Evolutionary conservation across 2,888 invertebrate genomes (phyloP).

Genomic region (Cabera pusaria): DNA sequence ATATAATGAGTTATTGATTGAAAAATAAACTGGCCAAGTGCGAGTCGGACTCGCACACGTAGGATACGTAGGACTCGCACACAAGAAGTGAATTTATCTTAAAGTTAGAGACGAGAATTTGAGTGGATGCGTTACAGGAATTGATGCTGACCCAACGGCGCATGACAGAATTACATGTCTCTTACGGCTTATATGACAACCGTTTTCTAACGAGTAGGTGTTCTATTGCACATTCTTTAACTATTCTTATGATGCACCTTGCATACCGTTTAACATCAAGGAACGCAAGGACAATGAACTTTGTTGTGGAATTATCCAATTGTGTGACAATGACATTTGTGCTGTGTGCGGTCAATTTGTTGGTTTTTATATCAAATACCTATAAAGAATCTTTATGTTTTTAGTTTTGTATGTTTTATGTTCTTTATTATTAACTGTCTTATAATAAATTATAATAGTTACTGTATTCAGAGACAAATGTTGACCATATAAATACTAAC

Average conservation of each 20-base stretch:
- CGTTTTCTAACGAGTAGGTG: constrained; percentile 46
- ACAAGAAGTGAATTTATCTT: too few species aligned
- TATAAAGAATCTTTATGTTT: too few species aligned
- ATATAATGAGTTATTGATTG: too few species aligned
- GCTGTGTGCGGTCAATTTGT: neutral
- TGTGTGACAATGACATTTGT: neutral
- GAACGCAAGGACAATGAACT: constrained; percentile 13
- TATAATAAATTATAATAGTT: too few species aligned
- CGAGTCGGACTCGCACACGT: too few species aligned
- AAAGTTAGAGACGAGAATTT: constrained; percentile 13
- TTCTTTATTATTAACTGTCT: too few species aligned
- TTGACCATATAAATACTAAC: too few species aligned
- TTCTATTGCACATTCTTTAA: constrained; percentile 27
- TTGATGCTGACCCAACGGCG: constrained; percentile 42
- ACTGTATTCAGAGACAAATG: too few species aligned
- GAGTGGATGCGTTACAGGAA: constrained; percentile 35
- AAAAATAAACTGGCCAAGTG: too few species aligned
- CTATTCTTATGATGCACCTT: constrained; percentile 6
- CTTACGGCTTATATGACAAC: constrained; percentile 36
- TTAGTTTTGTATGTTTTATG: too few species aligned
- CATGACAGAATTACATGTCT: constrained; percentile 45
- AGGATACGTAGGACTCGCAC: too few species aligned
- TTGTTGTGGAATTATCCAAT: constrained; percentile 1
- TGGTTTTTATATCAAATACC: too few species aligned
- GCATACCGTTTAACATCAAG: constrained; percentile 11